Conservation (phyloP, 1,140 invertebrate genomes). For the Cydia splendana region DNA sequence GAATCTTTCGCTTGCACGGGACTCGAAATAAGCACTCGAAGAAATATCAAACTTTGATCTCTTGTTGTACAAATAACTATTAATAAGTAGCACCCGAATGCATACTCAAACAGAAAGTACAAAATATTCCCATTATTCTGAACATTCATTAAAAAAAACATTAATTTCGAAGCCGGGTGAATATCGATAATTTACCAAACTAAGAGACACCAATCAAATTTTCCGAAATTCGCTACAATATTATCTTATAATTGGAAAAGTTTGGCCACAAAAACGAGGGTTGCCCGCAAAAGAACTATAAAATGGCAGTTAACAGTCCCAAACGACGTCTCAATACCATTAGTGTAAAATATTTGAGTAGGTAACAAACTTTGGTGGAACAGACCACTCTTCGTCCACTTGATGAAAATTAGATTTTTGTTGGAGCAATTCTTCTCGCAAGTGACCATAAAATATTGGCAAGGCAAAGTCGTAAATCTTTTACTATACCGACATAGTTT, state of each 20-base stretch:
- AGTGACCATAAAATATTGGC: conserved; percentile 22
- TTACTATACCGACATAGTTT: conserved; percentile 38
- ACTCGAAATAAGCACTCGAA: too few species aligned
- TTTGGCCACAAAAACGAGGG: conserved; percentile 43
- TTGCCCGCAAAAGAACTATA: conserved; percentile 50
- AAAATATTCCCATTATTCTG: neutral
- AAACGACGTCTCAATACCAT: conserved; percentile 54
- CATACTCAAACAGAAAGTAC: neutral
- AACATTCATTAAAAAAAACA: neutral
- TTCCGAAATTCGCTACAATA: conserved; percentile 50
- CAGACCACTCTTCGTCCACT: conserved; percentile 32
- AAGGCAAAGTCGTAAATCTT: conserved; percentile 39
- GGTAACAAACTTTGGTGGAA: conserved; percentile 33
- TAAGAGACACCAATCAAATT: conserved; percentile 39
- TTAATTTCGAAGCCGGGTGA: conserved; percentile 26
- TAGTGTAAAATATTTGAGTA: conserved; percentile 53
- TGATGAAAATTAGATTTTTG: conserved; percentile 42
- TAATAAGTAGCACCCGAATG: too few species aligned
- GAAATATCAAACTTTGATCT: too few species aligned
- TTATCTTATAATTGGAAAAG: conserved; percentile 52
- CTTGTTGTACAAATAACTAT: too few species aligned
- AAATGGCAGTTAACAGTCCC: conserved; percentile 52
- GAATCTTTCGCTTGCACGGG: too few species aligned
- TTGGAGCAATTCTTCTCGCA: conserved; percentile 13
- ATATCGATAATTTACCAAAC: neutral